Base-by-base conservation (phyloP, 2,888 invertebrate species). In the Cheilosia pagana region DNA sequence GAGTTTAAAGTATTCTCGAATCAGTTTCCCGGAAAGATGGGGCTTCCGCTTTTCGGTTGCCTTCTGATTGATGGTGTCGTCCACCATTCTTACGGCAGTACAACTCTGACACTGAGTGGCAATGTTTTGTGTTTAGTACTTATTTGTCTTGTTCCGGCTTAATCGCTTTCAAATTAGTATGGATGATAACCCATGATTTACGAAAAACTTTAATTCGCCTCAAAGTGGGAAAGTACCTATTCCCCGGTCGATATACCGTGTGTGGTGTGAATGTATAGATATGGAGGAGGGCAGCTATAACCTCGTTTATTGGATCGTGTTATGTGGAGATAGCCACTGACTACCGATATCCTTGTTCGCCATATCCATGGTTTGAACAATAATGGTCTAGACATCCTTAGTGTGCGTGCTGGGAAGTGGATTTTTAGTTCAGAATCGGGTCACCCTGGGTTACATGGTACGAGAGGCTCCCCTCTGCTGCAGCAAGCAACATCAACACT, bases 1-100 rank as follows among this genome's bases (percentile, higher is more conserved):
- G 43, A 81, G 86, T n/a, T 88, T 88, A 86, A 90, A 89, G 52
- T 91, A 90, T 16, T 74, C 78, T 21, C 78, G 86, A 5, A 89
- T 25, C 50, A 90, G 78, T 19, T 89, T 82, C 71, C 63, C 85
- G 21, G 90, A 85, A 7, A 1, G 14, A 16, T 19, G 16, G 2
- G 65, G 31, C 12, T 59, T 52, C 16, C 41, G 48, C 16, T 41
- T 53, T 6, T 16, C 35, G 28, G 14, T 3, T 23, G 12, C 35
- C 59, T 67, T 72, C 31, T 21, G 14, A 31, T 50, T 25, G 6
- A 53, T 55, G 25, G 50, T 25, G 28, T 52, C 45, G 28, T 52
- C 45, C 10, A 62, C 63, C 82, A 83, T 83, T 2, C 21, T 35
- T 31, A 23, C 16, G 43, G 23, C 31, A 35, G 41, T 41, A 12